These are phyloP conservation scores for Rhabdomys pumilio DNA, from an alignment of 2,797 vertebrate genomes.

Conservation along the genomic window DNA sequence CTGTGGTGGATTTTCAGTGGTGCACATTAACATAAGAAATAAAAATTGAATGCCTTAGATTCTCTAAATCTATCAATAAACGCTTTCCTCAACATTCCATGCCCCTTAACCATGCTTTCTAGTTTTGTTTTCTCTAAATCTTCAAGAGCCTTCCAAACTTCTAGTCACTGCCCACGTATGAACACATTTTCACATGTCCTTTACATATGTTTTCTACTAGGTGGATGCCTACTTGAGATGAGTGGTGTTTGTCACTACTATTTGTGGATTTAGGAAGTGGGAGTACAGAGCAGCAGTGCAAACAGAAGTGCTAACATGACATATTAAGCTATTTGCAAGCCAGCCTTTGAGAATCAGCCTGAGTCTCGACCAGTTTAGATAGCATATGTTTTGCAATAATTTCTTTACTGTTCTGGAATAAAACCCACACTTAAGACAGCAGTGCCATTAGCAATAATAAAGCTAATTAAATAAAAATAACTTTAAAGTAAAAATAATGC, in stretches of 20 bases:
- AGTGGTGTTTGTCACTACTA: not conserved
- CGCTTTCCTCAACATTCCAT: not conserved
- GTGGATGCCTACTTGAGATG: not conserved
- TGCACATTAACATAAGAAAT: not conserved
- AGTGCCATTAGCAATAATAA: not conserved
- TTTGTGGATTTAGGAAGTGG: not conserved
- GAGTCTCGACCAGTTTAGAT: not conserved
- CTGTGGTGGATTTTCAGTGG: not conserved
- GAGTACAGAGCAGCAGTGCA: too few relatives aligned
- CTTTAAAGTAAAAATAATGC: not conserved
- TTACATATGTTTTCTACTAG: conserved; percentile 2
- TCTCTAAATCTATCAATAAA: not conserved
- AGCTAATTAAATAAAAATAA: not conserved
- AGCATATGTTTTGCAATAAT: not conserved
- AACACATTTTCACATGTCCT: not conserved
- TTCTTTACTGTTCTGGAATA: not conserved
- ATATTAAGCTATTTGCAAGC: not conserved
- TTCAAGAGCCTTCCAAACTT: not conserved
- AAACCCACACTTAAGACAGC: not conserved
- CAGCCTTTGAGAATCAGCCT: not conserved
- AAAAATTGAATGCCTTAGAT: not conserved
- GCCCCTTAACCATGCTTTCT: not conserved
- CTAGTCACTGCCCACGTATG: not conserved
- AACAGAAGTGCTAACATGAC: not conserved
- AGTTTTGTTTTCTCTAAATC: not conserved